Conservation (phyloP, 1,140 invertebrate species). For the Coenobita brevimanus region DNA sequence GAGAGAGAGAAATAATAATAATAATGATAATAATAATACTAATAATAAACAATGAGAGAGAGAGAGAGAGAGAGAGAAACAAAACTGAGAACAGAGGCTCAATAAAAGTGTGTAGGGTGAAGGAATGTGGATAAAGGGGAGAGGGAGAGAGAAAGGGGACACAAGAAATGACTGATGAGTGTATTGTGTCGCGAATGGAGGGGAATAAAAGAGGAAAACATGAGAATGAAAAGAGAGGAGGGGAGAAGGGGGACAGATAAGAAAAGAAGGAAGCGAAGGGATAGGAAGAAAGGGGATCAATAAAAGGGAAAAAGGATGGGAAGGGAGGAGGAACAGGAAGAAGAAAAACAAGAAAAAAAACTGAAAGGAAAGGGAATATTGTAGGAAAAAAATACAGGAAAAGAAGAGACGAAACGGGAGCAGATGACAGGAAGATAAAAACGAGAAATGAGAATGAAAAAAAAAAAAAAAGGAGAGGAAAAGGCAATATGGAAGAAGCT, state of each 20-base stretch:
- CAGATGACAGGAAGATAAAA: too few species aligned
- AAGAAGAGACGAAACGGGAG: background rate
- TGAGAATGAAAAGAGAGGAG: background rate
- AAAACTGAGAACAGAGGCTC: too few species aligned
- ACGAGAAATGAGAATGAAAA: background rate
- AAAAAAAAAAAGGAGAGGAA: background rate
- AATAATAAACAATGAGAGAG: too few species aligned
- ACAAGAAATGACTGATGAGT: background rate
- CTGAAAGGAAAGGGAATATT: background rate
- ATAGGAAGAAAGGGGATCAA: background rate
- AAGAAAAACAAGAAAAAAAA: background rate
- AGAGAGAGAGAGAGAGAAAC: background rate
- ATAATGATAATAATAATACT: too few species aligned
- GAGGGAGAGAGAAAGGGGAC: too few species aligned
- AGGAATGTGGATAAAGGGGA: too few species aligned
- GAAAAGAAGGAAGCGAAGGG: background rate
- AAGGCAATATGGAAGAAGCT: too few species aligned
- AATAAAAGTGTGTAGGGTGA: too few species aligned
- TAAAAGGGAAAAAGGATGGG: background rate
- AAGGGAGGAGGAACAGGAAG: background rate
- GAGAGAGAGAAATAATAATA: background rate
- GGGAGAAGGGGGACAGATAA: background rate
- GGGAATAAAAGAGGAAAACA: background rate
- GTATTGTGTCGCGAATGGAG: too few species aligned
- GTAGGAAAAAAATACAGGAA: background rate